Conservation (phyloP, 2,113 vertebrate species). For the Chaetura pelagica region DNA sequence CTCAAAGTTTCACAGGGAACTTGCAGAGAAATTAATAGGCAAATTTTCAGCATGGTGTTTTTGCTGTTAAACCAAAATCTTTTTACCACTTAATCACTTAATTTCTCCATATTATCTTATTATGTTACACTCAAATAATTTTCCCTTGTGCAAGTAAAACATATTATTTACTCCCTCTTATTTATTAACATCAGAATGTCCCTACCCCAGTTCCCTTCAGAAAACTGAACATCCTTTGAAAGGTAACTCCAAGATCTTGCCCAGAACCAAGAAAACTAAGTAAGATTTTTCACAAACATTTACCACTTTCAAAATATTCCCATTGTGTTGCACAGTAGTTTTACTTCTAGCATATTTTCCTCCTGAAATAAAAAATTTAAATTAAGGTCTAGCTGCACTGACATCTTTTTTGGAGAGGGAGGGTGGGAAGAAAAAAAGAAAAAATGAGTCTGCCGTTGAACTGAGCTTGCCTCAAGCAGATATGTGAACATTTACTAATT, state of each 20-base stretch:
- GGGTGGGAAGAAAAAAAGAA: background rate
- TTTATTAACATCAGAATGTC: background rate
- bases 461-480: background rate
- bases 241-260: background rate
- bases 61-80: background rate
- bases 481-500: background rate
- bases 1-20: slow-evolving; percentile 35
- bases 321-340: background rate
- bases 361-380: background rate
- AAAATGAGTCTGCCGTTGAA: background rate
- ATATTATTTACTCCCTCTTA: background rate
- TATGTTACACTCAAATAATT: background rate
- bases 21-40: slow-evolving; percentile 41
- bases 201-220: background rate
- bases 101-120: background rate
- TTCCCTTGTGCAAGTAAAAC: background rate
- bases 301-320: background rate
- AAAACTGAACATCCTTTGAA: background rate
- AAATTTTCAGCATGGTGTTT: slow-evolving; percentile 31
- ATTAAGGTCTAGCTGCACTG: background rate
- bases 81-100: slow-evolving; percentile 3
- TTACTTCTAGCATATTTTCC: background rate
- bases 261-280: background rate
- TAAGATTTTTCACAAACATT: background rate
- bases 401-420: background rate